These are phyloP conservation scores for Tachina grossa DNA, from an alignment of 2,888 invertebrate genomes.

Conservation along the genomic window DNA sequence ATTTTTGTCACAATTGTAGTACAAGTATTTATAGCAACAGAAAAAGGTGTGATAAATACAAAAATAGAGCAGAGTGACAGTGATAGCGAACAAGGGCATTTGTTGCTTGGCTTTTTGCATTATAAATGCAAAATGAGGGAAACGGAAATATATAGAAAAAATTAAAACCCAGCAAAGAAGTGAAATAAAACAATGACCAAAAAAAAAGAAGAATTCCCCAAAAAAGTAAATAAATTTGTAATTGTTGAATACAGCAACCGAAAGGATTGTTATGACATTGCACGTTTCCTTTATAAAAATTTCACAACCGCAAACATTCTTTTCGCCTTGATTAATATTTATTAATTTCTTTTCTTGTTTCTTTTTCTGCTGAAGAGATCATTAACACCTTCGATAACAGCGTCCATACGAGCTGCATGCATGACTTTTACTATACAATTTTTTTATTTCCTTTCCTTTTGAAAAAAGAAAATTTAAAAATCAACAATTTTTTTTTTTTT, in stretches of 20 bases:
- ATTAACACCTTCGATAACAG: not conserved
- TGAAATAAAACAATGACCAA: not conserved
- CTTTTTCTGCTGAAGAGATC: not conserved
- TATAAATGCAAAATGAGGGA: constrained; percentile 59
- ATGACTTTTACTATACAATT: not conserved
- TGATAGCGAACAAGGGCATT: not conserved
- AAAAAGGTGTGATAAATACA: constrained; percentile 3
- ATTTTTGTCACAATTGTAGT: not conserved
- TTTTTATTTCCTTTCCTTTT: no score
- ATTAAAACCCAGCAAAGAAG: not conserved
- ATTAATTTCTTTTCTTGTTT: not conserved
- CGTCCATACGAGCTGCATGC: not conserved
- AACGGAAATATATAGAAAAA: constrained; percentile 58
- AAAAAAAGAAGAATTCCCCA: not conserved
- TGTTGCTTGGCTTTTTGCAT: constrained; percentile 36
- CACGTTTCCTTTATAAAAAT: constrained; percentile 56
- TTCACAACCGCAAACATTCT: constrained; percentile 47
- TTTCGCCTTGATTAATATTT: constrained; percentile 38
- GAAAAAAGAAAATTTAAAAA: no score
- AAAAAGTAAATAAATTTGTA: constrained; percentile 13
- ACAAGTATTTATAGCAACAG: not conserved
- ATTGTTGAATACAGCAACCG: not conserved
- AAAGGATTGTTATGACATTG: constrained; percentile 16
- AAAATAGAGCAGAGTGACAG: not conserved
- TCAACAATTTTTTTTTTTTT: no score